Conservation (phyloP, 2,888 invertebrate species). For the Andrena hattorfiana region DNA sequence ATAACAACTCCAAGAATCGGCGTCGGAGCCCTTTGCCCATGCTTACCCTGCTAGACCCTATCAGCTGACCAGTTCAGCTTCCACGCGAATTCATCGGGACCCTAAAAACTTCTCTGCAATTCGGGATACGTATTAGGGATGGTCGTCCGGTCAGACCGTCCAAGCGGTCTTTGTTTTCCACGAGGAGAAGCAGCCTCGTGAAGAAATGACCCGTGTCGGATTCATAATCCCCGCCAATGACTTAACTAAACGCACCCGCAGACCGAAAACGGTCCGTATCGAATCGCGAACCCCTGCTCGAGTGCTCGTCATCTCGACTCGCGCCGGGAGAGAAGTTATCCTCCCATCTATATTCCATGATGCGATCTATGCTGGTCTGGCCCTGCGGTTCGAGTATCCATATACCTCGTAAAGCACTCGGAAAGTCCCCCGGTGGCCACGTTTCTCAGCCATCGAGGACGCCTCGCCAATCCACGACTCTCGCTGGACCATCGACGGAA, state of each 20-base stretch:
- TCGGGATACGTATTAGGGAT: conserved; percentile 20
- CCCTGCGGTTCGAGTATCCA: conserved; percentile 59
- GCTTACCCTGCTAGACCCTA: no score
- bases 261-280: conserved; percentile 77
- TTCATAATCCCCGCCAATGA: conserved; percentile 80
- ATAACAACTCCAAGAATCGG: no score
- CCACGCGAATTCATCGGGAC: neutral
- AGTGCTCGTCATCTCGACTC: conserved; percentile 41
- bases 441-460: conserved; percentile 57
- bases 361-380: conserved; percentile 69
- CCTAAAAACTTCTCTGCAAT: neutral
- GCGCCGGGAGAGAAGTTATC: conserved; percentile 68
- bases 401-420: conserved; percentile 75
- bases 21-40: no score
- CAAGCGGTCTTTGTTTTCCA: conserved; percentile 42
- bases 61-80: no score
- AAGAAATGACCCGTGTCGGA: conserved; percentile 74
- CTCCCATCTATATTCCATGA: conserved; percentile 76
- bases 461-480: conserved; percentile 41
- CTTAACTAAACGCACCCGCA: conserved; percentile 79
- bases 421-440: conserved; percentile 70
- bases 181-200: conserved; percentile 9
- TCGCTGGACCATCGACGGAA: conserved; percentile 59
- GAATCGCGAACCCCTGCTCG: conserved; percentile 71
- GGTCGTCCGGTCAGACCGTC: neutral